Evolutionary conservation across 2,888 invertebrate genomes (phyloP).

Genomic region (Nowickia ferox): DNA sequence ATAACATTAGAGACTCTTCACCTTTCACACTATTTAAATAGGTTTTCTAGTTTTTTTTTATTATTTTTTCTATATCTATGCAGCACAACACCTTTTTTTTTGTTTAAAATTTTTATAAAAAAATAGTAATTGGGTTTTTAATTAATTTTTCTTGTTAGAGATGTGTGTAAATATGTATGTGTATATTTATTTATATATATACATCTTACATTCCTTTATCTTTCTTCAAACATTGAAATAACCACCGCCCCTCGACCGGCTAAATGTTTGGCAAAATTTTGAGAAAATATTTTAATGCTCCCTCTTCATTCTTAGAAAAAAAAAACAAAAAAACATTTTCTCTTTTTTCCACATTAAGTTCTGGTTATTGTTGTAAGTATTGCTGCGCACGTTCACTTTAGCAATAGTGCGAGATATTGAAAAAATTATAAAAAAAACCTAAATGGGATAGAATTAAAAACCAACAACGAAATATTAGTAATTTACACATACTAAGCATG

Average conservation of each 20-base stretch:
- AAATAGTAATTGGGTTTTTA: neutral
- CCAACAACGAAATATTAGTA: slow-evolving; percentile 51
- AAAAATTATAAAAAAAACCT: neutral
- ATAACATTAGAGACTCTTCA: neutral
- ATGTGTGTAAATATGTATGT: slow-evolving; percentile 23
- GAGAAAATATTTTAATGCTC: slow-evolving; percentile 44
- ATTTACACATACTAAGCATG: slow-evolving; percentile 53
- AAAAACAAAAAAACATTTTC: slow-evolving; percentile 13
- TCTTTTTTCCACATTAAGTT: slow-evolving; percentile 22
- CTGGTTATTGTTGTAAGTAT: slow-evolving; percentile 19
- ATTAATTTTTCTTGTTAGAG: slow-evolving; percentile 12
- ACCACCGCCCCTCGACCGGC: slow-evolving; percentile 76
- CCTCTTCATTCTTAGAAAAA: slow-evolving; percentile 30
- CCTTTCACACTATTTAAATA: too few relatives aligned
- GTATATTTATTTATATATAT: neutral
- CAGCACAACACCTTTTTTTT: neutral
- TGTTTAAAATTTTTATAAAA: neutral
- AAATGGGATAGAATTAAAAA: slow-evolving; percentile 40
- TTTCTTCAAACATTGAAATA: slow-evolving; percentile 62
- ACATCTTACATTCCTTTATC: slow-evolving; percentile 26
- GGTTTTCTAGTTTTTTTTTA: neutral
- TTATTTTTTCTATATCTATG: neutral
- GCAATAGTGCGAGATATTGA: slow-evolving; percentile 19
- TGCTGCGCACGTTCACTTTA: slow-evolving; percentile 58
- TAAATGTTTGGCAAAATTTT: slow-evolving; percentile 48